Base-by-base conservation (phyloP, 2,888 invertebrate genomes). In the Ochropleura leucogaster region DNA sequence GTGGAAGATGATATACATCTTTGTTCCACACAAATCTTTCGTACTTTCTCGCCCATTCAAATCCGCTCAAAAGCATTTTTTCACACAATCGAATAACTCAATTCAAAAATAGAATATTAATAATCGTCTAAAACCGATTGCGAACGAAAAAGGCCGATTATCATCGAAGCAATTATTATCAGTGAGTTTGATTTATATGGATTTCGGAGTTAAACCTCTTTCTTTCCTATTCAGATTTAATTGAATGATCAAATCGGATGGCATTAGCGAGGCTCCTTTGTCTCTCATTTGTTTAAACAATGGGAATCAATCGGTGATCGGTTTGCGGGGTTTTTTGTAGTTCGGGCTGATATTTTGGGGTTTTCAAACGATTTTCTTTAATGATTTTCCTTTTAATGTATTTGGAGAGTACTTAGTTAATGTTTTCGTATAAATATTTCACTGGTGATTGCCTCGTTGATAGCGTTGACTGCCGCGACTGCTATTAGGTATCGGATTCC, bases 181-280 rank as follows among this genome's bases (percentile, higher is more conserved):
- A 91, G 89, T 86, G 88, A 86, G 89, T 91, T 91, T 95, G 95
- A 95, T 95, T 96, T 95, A 95, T 95, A 89, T 85, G 91, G 90
- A 92, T 92, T 92, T 93, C 90, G 83, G 92, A 91, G 88, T 92
- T 93, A 94, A 95, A 95, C 95, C 95, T 95, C 95, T 94, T 95
- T 95, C 95, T 93, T 93, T 92, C 91, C 92, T 88, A 93, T 95
- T 95, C 92, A 90, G 89, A 93, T 92, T 94, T 93, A 95, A 95
- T 95, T 94, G 95, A 93, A 94, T 92, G 95, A 94, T 94, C 92
- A 94, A 94, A 95, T 94, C 93, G 92, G 85, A 87, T 86, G 84
- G 89, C 90, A 89, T 90, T 92, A 91, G 83, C 87, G 85, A 85
- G 82, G 66, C 81, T 74, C 90, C 86, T 91, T 94, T 94, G 93